Evolutionary conservation across 2,888 invertebrate species (phyloP), one percentile per base, ranked within the genome.

Genomic region (Formica aserva): DNA sequence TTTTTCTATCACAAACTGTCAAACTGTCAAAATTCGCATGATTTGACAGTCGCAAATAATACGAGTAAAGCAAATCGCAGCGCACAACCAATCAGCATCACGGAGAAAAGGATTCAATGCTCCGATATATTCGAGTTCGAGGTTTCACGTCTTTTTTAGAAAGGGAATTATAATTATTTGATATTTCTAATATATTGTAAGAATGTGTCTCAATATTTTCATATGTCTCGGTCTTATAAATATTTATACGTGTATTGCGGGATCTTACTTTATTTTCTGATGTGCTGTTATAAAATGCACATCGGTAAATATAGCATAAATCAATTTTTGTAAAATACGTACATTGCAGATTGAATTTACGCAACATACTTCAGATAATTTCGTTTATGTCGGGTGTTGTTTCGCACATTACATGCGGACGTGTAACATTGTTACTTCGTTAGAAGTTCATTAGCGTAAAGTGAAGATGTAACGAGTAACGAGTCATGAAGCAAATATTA

Each of bases 401-500:
- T 78, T 78, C 71, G 32, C 45, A 22, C 71, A 71, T 78, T 78
- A 78, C 41, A 60, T 48, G 45, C 71, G 38, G 15, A 38, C 9
- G 15, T 11, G 57, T 71, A 62, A 60, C 60, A n/a, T 78, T 60
- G 60, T 71, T 71, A 13, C 45, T 78, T 71, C 60, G 45, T 60
- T 78, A 60, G 45, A 78, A 78, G 78, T 78, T 78, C 45, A 60
- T 78, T 76, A 67, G 38, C 55, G 55, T 35, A 45, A 9, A 41
- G 38, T 60, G 60, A 60, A 71, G n/a, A 29, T 38, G 22, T 78
- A 78, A 55, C 41, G 60, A 69, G 41, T 45, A 78, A 71, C 60
- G 22, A 38, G 11, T 78, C 60, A 78, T 22, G 69, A 60, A 45
- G 60, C 13, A 18, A 78, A 60, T 22, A 5, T 41, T 57, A 48